phyloP scores from a whole-genome alignment of 92 coral and sea anemone genomes.

The Porites lobata region DNA sequence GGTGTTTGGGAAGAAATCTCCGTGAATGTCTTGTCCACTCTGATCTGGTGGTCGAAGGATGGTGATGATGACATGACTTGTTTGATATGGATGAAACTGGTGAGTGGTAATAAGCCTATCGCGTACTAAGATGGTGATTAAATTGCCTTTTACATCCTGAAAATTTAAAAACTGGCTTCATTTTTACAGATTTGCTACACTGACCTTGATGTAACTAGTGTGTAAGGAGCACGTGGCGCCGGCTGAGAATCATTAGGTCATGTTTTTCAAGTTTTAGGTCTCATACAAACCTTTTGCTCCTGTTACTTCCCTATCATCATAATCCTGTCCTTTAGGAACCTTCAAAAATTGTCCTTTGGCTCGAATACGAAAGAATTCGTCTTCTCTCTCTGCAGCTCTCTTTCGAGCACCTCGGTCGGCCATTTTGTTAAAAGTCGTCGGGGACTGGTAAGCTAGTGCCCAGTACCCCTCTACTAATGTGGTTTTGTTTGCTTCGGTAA shows the following conservation, averaged over 20 bases:
- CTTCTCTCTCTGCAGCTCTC: conserved; percentile 23
- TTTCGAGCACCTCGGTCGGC: conserved; percentile 30
- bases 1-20: too few relatives aligned
- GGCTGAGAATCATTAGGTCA: neutral
- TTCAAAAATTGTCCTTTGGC: conserved; percentile 73
- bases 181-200: too few relatives aligned
- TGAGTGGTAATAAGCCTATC: too few relatives aligned
- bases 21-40: too few relatives aligned
- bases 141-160: too few relatives aligned
- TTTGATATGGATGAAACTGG: too few relatives aligned
- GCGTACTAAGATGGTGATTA: too few relatives aligned
- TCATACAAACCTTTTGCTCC: conserved; percentile 43
- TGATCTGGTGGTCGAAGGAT: too few relatives aligned
- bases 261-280: neutral
- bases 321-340: conserved; percentile 49
- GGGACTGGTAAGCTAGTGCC: neutral
- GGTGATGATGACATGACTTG: too few relatives aligned
- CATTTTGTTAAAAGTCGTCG: conserved; percentile 18
- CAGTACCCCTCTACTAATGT: neutral
- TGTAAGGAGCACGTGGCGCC: neutral
- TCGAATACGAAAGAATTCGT: conserved; percentile 68
- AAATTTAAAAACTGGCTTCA: too few relatives aligned
- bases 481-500: too few relatives aligned
- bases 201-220: neutral
- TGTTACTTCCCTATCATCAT: conserved; percentile 9